A percentile compares a stretch with the other conserved stretches of the same genome.
These are phyloP conservation scores for Sipunculus nudus DNA, from an alignment of 2,888 invertebrate genomes.

Conservation along the genomic window DNA sequence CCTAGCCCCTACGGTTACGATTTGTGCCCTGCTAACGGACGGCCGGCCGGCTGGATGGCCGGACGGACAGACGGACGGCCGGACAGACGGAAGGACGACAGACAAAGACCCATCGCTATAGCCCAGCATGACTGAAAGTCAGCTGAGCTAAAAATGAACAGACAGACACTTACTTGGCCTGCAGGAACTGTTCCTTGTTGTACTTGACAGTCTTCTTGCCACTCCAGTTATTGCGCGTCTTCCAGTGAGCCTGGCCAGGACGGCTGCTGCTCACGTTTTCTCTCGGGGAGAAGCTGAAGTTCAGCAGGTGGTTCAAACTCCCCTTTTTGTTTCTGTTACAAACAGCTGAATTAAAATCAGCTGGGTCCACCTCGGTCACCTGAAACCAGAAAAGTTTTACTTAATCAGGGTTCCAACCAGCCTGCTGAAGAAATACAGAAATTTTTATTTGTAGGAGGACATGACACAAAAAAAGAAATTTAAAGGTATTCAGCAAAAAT, in stretches of 20 bases:
- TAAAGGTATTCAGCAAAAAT: too few species aligned
- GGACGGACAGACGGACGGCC: too few species aligned
- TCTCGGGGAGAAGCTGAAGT: constrained; percentile 84
- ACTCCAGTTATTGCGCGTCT: constrained; percentile 36
- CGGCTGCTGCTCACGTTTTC: constrained; percentile 51
- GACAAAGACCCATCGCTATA: too few species aligned
- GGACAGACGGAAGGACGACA: too few species aligned
- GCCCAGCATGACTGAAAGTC: too few species aligned
- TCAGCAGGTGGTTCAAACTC: constrained; percentile 92
- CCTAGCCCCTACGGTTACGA: too few species aligned
- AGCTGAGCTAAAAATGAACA: too few species aligned
- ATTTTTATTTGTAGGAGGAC: too few species aligned
- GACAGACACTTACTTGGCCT: constrained; percentile 90
- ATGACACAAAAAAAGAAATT: too few species aligned
- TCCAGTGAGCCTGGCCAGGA: constrained; percentile 30
- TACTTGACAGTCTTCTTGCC: constrained; percentile 71
- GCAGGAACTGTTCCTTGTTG: constrained; percentile 92
- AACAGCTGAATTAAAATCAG: constrained; percentile 84
- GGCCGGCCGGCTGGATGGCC: too few species aligned
- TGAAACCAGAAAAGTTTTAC: constrained; percentile 6
- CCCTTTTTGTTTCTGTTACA: constrained; percentile 79
- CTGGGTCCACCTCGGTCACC: constrained; percentile 15
- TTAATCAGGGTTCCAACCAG: constrained; percentile 6
- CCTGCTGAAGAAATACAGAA: too few species aligned
- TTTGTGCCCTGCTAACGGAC: too few species aligned